Evolutionary conservation across 2,888 invertebrate species (phyloP).

Genomic region (Lycaena phlaeas): DNA sequence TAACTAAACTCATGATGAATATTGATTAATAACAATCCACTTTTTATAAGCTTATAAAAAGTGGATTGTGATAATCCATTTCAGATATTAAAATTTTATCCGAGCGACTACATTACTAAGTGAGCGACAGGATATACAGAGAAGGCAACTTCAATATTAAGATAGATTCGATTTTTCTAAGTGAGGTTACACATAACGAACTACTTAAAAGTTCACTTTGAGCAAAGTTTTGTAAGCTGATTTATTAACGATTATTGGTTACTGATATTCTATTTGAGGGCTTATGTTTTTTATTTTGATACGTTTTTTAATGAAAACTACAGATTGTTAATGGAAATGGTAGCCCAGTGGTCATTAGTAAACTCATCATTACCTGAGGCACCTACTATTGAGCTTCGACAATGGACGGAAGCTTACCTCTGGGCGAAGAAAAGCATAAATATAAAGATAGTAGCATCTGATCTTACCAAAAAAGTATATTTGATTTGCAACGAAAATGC

Average conservation of each 20-base stretch:
- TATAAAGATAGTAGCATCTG: background rate
- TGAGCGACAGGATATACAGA: slow-evolving; percentile 15
- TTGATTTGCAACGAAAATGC: slow-evolving; percentile 1
- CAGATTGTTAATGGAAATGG: too few relatives aligned
- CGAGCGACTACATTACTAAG: background rate
- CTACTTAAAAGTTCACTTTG: too few relatives aligned
- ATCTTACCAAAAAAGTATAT: background rate
- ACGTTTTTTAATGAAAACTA: too few relatives aligned
- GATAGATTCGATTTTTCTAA: slow-evolving; percentile 15
- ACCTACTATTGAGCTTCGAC: background rate
- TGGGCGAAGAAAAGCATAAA: background rate
- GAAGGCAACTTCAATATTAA: slow-evolving; percentile 15
- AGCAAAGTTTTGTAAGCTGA: too few relatives aligned
- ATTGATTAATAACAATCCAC: too few relatives aligned
- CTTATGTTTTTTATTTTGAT: too few relatives aligned
- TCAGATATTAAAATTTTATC: background rate
- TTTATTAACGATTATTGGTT: too few relatives aligned
- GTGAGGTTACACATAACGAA: too few relatives aligned
- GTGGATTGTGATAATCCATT: too few relatives aligned
- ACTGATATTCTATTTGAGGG: too few relatives aligned
- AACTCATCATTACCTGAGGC: background rate
- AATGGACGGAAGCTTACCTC: slow-evolving; percentile 1
- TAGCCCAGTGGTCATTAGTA: background rate
- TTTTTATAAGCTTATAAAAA: too few relatives aligned
- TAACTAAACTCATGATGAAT: too few relatives aligned